Percentiles rank a stretch among this genome's conserved stretches.
phyloP scores from a whole-genome alignment of 2,113 vertebrate species.

The Pitta sordida region DNA sequence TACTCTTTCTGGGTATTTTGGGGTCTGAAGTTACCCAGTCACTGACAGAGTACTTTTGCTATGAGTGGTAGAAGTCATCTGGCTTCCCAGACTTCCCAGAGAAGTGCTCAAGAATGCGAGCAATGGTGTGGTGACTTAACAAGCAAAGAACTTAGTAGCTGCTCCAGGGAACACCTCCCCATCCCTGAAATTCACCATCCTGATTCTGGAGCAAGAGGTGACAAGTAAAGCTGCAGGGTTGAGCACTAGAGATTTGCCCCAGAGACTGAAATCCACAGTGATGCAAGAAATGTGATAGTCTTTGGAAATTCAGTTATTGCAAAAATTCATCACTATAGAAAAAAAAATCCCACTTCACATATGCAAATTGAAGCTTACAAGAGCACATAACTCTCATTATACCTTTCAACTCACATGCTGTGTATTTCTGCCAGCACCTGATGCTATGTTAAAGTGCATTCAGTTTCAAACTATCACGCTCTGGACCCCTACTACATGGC shows the following conservation, averaged over 20 bases:
- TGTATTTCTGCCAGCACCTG: slow-evolving; percentile 32
- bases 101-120: neutral
- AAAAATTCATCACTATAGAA: neutral
- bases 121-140: neutral
- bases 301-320: neutral
- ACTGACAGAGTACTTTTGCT: neutral
- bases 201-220: neutral
- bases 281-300: neutral
- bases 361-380: slow-evolving; percentile 15
- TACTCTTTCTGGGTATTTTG: neutral
- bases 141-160: neutral
- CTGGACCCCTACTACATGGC: neutral
- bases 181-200: neutral
- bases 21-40: neutral
- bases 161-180: neutral
- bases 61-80: neutral
- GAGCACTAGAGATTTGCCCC: neutral
- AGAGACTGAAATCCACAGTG: neutral
- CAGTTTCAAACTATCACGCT: neutral
- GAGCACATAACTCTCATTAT: neutral
- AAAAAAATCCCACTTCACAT: neutral
- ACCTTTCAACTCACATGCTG: neutral
- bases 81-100: neutral
- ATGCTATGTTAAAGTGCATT: slow-evolving; percentile 10
- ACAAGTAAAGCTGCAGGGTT: neutral